Evolutionary conservation across 2,797 vertebrate species (phyloP).

Genomic region (Agapornis canus): DNA sequence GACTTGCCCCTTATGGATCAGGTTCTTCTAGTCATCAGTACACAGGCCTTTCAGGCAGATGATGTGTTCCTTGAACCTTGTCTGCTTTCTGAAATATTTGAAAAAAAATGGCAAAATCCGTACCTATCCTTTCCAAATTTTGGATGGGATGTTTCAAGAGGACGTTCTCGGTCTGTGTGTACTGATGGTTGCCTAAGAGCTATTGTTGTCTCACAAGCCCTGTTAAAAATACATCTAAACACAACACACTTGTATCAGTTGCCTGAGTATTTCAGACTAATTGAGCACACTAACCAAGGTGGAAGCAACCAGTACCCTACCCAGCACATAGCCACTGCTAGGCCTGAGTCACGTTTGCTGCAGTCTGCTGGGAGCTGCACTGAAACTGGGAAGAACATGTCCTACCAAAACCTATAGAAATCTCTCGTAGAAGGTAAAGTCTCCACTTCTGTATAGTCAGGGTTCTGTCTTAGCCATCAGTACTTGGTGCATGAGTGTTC

Average conservation of each 20-base stretch:
- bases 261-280: neutral
- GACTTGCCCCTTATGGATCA: neutral
- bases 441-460: neutral
- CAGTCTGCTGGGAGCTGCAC: neutral
- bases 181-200: neutral
- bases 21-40: neutral
- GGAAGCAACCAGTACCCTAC: neutral
- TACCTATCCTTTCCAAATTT: neutral
- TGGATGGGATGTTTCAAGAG: neutral
- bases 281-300: neutral
- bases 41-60: neutral
- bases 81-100: neutral
- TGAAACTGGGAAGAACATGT: neutral
- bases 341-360: neutral
- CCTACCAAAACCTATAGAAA: neutral
- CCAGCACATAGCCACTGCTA: neutral
- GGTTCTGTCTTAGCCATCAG: neutral
- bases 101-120: neutral
- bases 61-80: neutral
- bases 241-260: neutral
- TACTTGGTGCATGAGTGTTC: accelerated
- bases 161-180: neutral
- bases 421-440: accelerated
- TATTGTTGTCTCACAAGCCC: neutral
- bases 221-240: neutral